Conservation (phyloP, 2,888 invertebrate species). For the Bursaphelenchus okinawaensis region DNA sequence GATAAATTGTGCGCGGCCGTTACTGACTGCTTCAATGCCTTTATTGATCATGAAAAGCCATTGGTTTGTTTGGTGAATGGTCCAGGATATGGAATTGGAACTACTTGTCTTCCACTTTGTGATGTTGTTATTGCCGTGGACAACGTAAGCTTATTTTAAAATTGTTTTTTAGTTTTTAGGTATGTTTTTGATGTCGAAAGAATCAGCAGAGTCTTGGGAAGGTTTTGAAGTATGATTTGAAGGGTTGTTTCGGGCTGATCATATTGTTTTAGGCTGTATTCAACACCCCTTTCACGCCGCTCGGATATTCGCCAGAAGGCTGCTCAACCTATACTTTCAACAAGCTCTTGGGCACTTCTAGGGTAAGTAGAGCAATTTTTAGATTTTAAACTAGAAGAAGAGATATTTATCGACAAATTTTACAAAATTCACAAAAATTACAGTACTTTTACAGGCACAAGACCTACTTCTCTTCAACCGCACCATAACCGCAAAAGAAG, state of each 20-base stretch:
- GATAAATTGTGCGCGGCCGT: conserved; percentile 33
- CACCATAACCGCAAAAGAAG: conserved; percentile 75
- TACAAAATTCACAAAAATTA: too few relatives aligned
- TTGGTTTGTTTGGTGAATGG: conserved; percentile 84
- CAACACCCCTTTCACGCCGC: conserved; percentile 75
- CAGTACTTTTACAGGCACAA: conserved; percentile 62
- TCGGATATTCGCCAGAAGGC: conserved; percentile 82
- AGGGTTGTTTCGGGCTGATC: too few relatives aligned
- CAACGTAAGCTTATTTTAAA: conserved; percentile 58
- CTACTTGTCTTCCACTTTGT: conserved; percentile 76
- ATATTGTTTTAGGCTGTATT: conserved; percentile 70
- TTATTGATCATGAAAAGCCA: conserved; percentile 81
- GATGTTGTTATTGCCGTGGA: conserved; percentile 85
- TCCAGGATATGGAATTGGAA: conserved; percentile 83
- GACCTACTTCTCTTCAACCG: conserved; percentile 68
- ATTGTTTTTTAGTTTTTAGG: too few relatives aligned
- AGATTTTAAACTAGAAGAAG: neutral
- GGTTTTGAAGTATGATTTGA: too few relatives aligned
- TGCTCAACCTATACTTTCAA: conserved; percentile 82
- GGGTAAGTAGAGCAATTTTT: neutral
- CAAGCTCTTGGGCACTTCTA: conserved; percentile 70
- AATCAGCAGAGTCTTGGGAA: too few relatives aligned
- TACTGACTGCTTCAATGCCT: conserved; percentile 60
- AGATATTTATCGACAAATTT: neutral
- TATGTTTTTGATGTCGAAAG: too few relatives aligned